Conservation (phyloP, 2,888 invertebrate species). For the Zelleria hepariella region DNA sequence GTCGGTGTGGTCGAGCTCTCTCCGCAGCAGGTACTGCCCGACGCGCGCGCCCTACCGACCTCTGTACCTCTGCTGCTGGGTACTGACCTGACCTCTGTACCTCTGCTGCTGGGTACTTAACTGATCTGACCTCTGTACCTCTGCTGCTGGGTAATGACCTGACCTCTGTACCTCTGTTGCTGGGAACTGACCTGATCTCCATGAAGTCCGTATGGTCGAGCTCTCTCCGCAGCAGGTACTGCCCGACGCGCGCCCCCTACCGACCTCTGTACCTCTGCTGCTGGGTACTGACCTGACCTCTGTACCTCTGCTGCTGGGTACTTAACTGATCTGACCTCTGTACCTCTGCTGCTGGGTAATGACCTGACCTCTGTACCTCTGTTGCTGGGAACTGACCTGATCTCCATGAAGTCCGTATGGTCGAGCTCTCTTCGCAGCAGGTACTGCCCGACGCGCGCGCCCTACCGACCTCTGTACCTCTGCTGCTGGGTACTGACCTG, state of each 20-base stretch:
- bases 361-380: too few species aligned
- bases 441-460: constrained; percentile 87
- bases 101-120: too few species aligned
- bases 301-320: too few species aligned
- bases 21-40: constrained; percentile 91
- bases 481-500: too few species aligned
- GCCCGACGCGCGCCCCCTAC: constrained; percentile 82
- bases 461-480: constrained; percentile 81
- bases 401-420: constrained; percentile 92
- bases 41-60: constrained; percentile 81
- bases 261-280: constrained; percentile 84
- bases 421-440: constrained; percentile 87
- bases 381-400: too few species aligned
- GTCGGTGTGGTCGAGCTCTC: constrained; percentile 87
- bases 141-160: too few species aligned
- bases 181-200: constrained; percentile 97
- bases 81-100: too few species aligned
- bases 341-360: too few species aligned
- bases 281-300: too few species aligned
- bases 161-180: too few species aligned
- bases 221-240: constrained; percentile 88
- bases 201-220: constrained; percentile 90
- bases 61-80: constrained; percentile 84
- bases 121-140: too few species aligned
- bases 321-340: too few species aligned